These are phyloP conservation scores for Cassiopea andromeda DNA, from an alignment of 30 jellyfish, hydroid and myxozoan genomes.

Conservation along the genomic window DNA sequence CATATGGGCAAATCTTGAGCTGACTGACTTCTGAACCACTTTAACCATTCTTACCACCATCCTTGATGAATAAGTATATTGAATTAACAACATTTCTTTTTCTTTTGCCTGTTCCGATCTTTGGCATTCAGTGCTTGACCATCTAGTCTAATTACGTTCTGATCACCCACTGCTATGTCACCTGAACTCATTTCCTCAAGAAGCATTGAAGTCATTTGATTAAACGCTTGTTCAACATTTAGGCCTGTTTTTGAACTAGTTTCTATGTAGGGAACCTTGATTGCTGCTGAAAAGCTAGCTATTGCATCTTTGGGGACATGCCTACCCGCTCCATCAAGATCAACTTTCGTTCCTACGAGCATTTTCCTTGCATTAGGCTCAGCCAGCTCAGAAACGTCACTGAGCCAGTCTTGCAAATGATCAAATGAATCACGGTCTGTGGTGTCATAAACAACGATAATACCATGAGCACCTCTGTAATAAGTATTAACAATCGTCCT, in stretches of 20 bases:
- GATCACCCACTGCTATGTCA: conserved; percentile 44
- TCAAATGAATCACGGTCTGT: conserved; percentile 95
- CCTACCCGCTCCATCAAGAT: conserved; percentile 71
- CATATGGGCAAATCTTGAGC: neutral
- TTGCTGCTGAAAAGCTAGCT: conserved; percentile 56
- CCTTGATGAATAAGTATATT: neutral
- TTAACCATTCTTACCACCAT: neutral
- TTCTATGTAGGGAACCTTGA: conserved; percentile 76
- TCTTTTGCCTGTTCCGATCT: conserved; percentile 22
- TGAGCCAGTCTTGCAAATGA: conserved; percentile 83
- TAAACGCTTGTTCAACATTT: conserved; percentile 96
- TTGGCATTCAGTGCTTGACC: conserved; percentile 24
- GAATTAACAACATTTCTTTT: conserved; percentile 65
- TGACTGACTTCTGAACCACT: neutral
- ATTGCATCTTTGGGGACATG: conserved; percentile 77
- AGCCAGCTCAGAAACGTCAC: conserved; percentile 93
- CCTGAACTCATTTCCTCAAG: conserved; percentile 79
- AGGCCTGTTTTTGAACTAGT: conserved; percentile 96
- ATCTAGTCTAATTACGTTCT: conserved; percentile 50
- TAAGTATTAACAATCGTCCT: conserved; percentile 96
- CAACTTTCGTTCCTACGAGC: conserved; percentile 94
- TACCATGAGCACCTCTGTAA: conserved; percentile 98
- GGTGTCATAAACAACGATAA: conserved; percentile 88
- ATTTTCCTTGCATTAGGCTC: conserved; percentile 91
- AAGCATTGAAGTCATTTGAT: conserved; percentile 79